These are phyloP conservation scores for Apamea anceps DNA, from an alignment of 2,888 invertebrate species.

Conservation along the genomic window DNA sequence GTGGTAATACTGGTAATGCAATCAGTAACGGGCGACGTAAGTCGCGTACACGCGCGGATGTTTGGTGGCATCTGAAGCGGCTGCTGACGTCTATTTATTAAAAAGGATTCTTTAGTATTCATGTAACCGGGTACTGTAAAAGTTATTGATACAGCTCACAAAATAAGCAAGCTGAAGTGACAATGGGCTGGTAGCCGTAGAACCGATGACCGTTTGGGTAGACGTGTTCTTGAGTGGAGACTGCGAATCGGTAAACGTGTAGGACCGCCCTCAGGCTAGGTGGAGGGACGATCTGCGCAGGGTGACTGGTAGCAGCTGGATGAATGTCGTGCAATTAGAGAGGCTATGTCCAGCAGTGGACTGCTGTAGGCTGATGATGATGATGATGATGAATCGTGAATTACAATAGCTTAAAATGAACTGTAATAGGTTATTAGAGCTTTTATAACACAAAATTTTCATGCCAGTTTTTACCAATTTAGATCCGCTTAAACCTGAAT, in stretches of 20 bases:
- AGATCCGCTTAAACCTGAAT: background rate
- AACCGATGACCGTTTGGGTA: background rate
- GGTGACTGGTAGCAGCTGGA: background rate
- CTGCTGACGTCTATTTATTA: background rate
- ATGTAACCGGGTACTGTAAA: background rate
- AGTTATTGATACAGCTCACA: background rate
- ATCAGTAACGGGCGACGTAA: slow-evolving; percentile 25
- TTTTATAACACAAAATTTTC: no score
- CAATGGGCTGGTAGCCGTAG: background rate
- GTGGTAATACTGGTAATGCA: slow-evolving; percentile 17
- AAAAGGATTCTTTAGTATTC: background rate
- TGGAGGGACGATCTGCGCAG: background rate
- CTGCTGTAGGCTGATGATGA: background rate
- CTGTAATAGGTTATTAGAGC: no score
- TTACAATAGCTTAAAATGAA: no score
- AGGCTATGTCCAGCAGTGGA: background rate
- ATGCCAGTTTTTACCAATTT: background rate
- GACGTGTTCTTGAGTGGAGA: background rate
- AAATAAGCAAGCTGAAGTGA: background rate
- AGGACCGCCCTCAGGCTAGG: background rate
- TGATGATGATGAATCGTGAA: background rate
- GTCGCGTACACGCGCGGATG: background rate
- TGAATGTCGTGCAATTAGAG: background rate
- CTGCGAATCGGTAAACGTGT: background rate
- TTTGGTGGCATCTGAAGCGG: background rate